Evolutionary conservation across 2,113 vertebrate genomes (phyloP), one percentile per base, ranked within the genome.

Genomic region (Sisor rabdophorus): DNA sequence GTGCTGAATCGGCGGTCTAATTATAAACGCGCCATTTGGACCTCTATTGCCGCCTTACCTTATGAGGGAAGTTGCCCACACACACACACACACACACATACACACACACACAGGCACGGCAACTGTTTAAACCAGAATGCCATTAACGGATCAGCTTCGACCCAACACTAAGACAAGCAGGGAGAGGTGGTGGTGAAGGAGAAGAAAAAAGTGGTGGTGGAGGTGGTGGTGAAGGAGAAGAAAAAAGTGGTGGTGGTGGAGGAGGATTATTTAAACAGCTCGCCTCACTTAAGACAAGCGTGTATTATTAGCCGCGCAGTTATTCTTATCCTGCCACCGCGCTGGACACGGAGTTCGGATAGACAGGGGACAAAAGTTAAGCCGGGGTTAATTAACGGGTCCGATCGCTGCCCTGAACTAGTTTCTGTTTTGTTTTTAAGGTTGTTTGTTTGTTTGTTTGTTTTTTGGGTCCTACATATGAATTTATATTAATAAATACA

Each of bases 1-100:
- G 94, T 98, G 97, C 97, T 99, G 96, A 98, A 96, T 95, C 92
- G 93, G 90, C 95, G 96, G 93, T 96, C 97, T 98, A 99, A 98
- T 98, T 96, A 97, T 99, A 99, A 94, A 95, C 95, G 95, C 98
- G 94, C 94, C 95, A 96, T 96, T 97, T 96, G 92, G 94, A 92
- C 94, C 91, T 91, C 92, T 93, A 91, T 92, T 91, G 94, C 94
- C 94, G 93, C 91, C 93, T 98, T 97, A 96, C 97, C 97, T 99
- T 99, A 98, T 98, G 95, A 95, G 96, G 96, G 93, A 93, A 96
- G 93, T 91, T 93, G 90, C 92, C 91, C 32, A 36, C 32, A 36
- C 32, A 36, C 32, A 36, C 32, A 36, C 92, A 91, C 40, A 52
- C 50, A 52, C 50, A 52, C 50, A 52, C 50, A 52, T 16, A 52